Percentiles rank a stretch among this genome's conserved stretches.
Evolutionary conservation across 2,888 invertebrate genomes (phyloP).

Genomic region (Rosalia funebris): DNA sequence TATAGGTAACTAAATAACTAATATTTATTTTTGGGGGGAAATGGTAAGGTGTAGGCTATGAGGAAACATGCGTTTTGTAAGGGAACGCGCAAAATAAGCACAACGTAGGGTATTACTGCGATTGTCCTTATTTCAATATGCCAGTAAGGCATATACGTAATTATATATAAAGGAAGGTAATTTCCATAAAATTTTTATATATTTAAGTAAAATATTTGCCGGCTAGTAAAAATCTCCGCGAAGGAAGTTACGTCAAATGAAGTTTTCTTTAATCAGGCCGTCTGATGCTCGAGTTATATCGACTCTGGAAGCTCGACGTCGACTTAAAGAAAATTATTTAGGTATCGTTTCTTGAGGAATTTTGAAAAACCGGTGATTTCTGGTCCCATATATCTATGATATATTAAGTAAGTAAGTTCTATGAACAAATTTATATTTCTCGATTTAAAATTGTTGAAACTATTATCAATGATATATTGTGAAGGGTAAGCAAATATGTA

Average conservation of each 20-base stretch:
- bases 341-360: conserved; percentile 37
- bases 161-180: conserved; percentile 65
- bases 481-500: background rate
- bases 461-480: conserved; percentile 4
- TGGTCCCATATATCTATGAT: conserved; percentile 98
- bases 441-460: conserved; percentile 6
- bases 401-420: conserved; percentile 94
- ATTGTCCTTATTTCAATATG: conserved; percentile 32
- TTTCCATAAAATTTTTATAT: conserved; percentile 62
- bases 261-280: conserved; percentile 11
- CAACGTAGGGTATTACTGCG: conserved; percentile 60
- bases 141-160: conserved; percentile 45
- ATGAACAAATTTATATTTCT: conserved; percentile 73
- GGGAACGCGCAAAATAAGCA: conserved; percentile 51
- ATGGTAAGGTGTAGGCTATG: conserved; percentile 35
- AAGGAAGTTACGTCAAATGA: background rate
- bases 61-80: conserved; percentile 55
- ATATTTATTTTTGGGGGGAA: conserved; percentile 31
- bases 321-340: conserved; percentile 30
- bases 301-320: conserved; percentile 54
- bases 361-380: conserved; percentile 64
- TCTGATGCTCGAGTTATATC: conserved; percentile 52
- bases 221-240: conserved; percentile 52
- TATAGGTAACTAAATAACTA: conserved; percentile 15
- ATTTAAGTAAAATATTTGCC: conserved; percentile 62